phyloP scores from a whole-genome alignment of 64 coral and sea anemone species.

The Stichodactyla helianthus region DNA sequence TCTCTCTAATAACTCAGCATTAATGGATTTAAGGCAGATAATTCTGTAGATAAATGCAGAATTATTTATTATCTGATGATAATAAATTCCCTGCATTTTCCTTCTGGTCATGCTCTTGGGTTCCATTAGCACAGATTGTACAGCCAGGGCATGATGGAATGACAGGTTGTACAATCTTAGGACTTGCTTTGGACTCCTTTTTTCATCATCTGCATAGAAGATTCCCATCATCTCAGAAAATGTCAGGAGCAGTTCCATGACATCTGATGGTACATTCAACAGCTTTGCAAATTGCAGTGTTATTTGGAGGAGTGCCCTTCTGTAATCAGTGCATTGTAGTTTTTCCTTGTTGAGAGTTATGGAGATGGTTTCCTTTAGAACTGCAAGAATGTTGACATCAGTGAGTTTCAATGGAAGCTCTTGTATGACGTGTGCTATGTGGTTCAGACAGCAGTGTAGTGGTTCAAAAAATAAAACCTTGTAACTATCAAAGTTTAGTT shows the following conservation, averaged over 20 bases:
- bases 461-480: not conserved
- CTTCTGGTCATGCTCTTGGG: conserved; percentile 33
- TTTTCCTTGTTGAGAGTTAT: conserved; percentile 20
- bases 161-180: conserved; percentile 46
- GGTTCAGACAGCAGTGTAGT: not conserved
- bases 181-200: conserved; percentile 13
- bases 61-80: too few relatives aligned
- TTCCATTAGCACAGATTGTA: conserved; percentile 22
- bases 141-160: conserved; percentile 37
- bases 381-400: conserved; percentile 17
- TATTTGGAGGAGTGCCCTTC: not conserved
- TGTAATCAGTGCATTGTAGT: not conserved
- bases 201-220: conserved; percentile 5
- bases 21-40: too few relatives aligned
- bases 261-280: too few relatives aligned
- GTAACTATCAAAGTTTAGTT: not conserved
- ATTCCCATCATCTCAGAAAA: conserved; percentile 35
- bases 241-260: too few relatives aligned
- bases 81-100: too few relatives aligned
- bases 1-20: too few relatives aligned
- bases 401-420: not conserved
- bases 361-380: not conserved
- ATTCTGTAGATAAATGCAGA: too few relatives aligned
- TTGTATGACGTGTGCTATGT: too few relatives aligned
- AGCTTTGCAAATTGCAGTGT: too few relatives aligned